Conservation (phyloP, 2,888 invertebrate genomes). For the Metallyticus violacea region DNA sequence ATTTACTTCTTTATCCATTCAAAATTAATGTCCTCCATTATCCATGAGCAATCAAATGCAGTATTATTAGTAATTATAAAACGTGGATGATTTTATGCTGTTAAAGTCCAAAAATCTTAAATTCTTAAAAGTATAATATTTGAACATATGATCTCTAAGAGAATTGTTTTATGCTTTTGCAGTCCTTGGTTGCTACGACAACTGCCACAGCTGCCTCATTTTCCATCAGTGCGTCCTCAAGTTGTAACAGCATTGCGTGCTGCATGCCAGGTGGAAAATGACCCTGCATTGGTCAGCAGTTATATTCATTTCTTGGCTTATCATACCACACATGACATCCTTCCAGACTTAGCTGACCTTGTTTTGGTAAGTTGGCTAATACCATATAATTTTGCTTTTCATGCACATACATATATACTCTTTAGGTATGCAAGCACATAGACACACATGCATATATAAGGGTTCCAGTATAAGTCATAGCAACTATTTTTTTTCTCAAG, state of each 20-base stretch:
- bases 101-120: too few species aligned
- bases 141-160: background rate
- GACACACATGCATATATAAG: too few species aligned
- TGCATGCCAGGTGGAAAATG: slow-evolving; percentile 89
- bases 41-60: too few species aligned
- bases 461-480: too few species aligned
- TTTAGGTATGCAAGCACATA: too few species aligned
- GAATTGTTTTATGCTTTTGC: slow-evolving; percentile 34
- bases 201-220: slow-evolving; percentile 75
- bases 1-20: too few species aligned
- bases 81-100: too few species aligned
- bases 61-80: too few species aligned
- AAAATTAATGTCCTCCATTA: too few species aligned
- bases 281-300: slow-evolving; percentile 74
- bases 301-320: slow-evolving; percentile 82
- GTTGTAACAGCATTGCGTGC: slow-evolving; percentile 72
- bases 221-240: slow-evolving; percentile 66
- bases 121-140: too few species aligned
- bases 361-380: slow-evolving; percentile 39
- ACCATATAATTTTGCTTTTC: background rate
- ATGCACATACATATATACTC: too few species aligned
- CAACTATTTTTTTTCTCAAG: too few species aligned
- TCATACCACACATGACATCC: slow-evolving; percentile 64
- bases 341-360: slow-evolving; percentile 65
- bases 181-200: slow-evolving; percentile 59